Conservation (phyloP, 2,113 vertebrate genomes). For the Andinoacara biseriatus region DNA sequence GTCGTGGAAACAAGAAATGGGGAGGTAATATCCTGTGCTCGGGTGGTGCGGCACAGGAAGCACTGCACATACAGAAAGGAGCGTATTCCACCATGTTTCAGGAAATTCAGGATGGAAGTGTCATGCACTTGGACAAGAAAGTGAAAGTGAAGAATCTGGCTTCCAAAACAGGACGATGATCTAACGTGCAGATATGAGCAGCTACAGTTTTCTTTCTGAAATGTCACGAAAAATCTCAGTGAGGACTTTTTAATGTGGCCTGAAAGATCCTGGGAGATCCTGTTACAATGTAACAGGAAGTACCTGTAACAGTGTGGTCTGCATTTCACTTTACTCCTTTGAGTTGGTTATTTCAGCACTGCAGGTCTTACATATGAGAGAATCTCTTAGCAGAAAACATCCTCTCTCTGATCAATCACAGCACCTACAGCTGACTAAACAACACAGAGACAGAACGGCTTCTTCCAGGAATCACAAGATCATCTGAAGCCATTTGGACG, state of each 20-base stretch:
- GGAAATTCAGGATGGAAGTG: not conserved
- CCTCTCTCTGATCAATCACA: not conserved
- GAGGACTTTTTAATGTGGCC: not conserved
- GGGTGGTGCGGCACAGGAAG: not conserved
- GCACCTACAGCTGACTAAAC: constrained; percentile 2
- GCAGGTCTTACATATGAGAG: no score
- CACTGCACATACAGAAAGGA: not conserved
- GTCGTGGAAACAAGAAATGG: not conserved
- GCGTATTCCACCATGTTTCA: not conserved
- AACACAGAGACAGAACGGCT: constrained; percentile 5
- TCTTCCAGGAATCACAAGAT: constrained; percentile 26
- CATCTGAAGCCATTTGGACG: constrained; percentile 4
- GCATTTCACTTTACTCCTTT: not conserved
- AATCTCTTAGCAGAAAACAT: no score
- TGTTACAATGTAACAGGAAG: not conserved
- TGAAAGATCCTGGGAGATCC: not conserved
- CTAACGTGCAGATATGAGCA: not conserved
- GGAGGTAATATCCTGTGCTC: not conserved
- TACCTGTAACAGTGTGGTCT: not conserved
- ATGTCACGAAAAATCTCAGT: no score
- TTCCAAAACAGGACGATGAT: no score
- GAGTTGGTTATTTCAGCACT: not conserved
- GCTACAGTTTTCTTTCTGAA: no score
- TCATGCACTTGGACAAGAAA: not conserved
- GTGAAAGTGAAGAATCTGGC: not conserved